Conservation (phyloP, 1,140 invertebrate genomes). For the Colletes gigas region DNA sequence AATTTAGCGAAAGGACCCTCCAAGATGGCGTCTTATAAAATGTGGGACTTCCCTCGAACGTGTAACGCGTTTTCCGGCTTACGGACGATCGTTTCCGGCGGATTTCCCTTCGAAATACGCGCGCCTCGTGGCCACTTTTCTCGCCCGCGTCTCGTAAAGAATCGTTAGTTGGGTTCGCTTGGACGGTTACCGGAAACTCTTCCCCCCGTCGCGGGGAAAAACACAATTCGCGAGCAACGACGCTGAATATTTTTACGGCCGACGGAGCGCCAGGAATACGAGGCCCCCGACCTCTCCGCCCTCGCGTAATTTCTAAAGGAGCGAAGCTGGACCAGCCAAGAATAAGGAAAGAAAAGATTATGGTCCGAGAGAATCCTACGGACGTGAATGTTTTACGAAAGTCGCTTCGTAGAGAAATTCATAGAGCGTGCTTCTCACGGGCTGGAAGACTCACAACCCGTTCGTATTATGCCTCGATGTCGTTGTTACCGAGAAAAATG, state of each 20-base stretch:
- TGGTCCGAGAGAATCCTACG: not conserved
- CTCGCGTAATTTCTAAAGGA: slow-evolving; percentile 9
- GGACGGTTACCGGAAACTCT: not conserved
- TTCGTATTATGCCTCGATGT: not conserved
- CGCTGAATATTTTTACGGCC: slow-evolving; percentile 5
- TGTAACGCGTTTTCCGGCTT: not conserved
- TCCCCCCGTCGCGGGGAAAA: not conserved
- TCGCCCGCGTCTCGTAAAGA: not conserved
- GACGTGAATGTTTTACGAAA: slow-evolving; percentile 25
- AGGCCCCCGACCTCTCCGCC: too few species aligned
- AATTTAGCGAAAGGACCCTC: not conserved
- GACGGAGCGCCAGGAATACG: not conserved
- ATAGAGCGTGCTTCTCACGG: not conserved
- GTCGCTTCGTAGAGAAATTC: slow-evolving; percentile 1
- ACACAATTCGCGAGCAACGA: not conserved
- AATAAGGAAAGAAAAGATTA: slow-evolving; percentile 4
- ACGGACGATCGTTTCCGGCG: slow-evolving; percentile 11
- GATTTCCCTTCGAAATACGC: not conserved
- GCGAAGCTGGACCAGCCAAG: not conserved
- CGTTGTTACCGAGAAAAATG: too few species aligned
- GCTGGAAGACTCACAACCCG: not conserved
- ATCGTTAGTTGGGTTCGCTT: not conserved
- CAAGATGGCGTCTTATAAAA: not conserved
- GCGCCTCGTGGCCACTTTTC: not conserved
- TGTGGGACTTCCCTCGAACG: not conserved